A percentile compares a stretch with the other conserved stretches of the same genome.
Evolutionary conservation across 2,113 vertebrate species (phyloP).

Genomic region (Seriola rivoliana): DNA sequence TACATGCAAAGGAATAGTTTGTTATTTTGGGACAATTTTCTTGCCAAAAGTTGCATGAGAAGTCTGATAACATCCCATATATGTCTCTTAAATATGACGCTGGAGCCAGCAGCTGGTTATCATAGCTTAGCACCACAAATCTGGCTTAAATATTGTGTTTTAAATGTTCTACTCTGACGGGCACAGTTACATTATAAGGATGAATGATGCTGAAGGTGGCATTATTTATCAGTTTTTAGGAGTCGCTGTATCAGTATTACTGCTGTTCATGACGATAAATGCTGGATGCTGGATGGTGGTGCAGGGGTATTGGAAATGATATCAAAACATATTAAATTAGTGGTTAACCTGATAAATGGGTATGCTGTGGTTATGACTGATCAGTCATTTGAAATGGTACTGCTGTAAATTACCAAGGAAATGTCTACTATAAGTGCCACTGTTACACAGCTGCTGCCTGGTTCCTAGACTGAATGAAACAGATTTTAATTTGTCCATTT

Average conservation of each 20-base stretch:
- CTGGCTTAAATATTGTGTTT: too few relatives aligned
- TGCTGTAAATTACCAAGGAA: neutral
- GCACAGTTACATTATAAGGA: neutral
- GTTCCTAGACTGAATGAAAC: neutral
- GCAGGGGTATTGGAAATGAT: neutral
- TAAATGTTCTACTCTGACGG: too few relatives aligned
- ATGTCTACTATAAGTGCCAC: neutral
- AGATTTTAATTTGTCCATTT: conserved; percentile 72
- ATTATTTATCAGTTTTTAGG: neutral
- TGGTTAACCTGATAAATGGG: neutral
- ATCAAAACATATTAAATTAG: neutral
- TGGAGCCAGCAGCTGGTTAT: too few relatives aligned
- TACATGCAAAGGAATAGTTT: neutral
- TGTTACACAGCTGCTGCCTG: fast-evolving
- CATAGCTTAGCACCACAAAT: too few relatives aligned
- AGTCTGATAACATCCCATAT: neutral
- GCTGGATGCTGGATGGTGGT: neutral
- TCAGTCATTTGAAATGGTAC: neutral
- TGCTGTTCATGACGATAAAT: neutral
- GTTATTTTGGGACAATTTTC: neutral
- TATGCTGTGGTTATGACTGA: neutral
- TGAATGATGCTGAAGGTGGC: neutral
- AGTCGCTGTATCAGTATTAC: neutral
- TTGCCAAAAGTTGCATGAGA: neutral
- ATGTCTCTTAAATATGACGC: too few relatives aligned